Conservation (phyloP, 2,113 vertebrate genomes). For the Rostratula benghalensis region DNA sequence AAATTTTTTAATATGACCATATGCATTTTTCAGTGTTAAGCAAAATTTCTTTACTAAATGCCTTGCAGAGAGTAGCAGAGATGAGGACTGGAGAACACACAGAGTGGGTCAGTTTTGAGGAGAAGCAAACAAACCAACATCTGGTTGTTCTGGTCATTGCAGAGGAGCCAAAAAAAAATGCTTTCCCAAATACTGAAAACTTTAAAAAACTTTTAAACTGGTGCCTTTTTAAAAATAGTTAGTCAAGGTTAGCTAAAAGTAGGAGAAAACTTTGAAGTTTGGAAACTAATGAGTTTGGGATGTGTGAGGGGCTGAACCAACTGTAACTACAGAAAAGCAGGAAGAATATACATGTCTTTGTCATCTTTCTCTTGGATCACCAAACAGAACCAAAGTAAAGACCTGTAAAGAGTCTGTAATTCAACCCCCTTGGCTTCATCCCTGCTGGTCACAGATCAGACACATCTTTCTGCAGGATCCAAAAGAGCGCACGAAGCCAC, state of each 20-base stretch:
- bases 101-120: not conserved
- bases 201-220: not conserved
- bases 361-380: not conserved
- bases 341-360: not conserved
- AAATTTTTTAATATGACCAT: not conserved
- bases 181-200: not conserved
- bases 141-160: not conserved
- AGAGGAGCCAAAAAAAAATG: not conserved
- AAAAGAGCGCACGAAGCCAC: not conserved
- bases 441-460: not conserved
- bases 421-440: not conserved
- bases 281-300: not conserved
- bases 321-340: not conserved
- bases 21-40: not conserved
- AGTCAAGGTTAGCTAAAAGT: not conserved
- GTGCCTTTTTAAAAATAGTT: not conserved
- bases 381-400: not conserved
- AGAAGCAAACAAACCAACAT: not conserved
- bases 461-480: not conserved
- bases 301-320: not conserved
- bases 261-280: not conserved
- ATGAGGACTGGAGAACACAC: not conserved
- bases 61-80: not conserved
- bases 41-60: not conserved
- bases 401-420: too few relatives aligned